Evolutionary conservation across 2,113 vertebrate species (phyloP), one percentile per base, ranked within the genome.

Genomic region (Pseudopipra pipra): DNA sequence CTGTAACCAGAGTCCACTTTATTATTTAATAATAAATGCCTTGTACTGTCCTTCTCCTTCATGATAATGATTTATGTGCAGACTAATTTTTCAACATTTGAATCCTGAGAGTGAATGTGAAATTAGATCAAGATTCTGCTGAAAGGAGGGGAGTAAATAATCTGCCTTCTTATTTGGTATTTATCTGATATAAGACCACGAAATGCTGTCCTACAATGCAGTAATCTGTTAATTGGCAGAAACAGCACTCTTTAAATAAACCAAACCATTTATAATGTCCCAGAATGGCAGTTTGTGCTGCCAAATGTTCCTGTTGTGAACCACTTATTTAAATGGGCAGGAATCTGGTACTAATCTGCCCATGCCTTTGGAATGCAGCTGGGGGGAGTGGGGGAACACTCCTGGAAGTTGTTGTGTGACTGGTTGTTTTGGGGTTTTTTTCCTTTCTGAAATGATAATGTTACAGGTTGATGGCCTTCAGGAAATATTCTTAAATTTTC

Each of bases 181-280:
- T 92, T 84, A 35, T 89, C 23, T 82, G n/a, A 52, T 81, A 20
- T 1, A 67, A 75, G 41, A 23, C 81, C 1, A 1, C 80, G 46
- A 71, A 95, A 75, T 95, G 43, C 81, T 81, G 62, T 87, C 84
- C 55, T 94, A 76, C 74, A 89, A 85, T 93, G 74, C 86, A 79
- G 27, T 75, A 77, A 43, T 93, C 62, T 91, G 13, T 90, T 87
- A 88, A 93, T 46, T 78, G 65, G 44, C 56, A 94, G 85, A 84
- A 91, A 68, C 51, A 87, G 25, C 58, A 30, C 13, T 81, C 28
- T 81, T 70, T 27, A 77, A 77, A 22, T 75, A 90, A 84, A 72
- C 35, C 19, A 74, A 63, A 66, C 79, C 41, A 56, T 92, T 90
- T 78, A 8, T 85, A 75, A 52, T 80, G 13, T 70, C 68, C 62